Evolutionary conservation across 2,797 vertebrate genomes (phyloP), one percentile per base, ranked within the genome.

Genomic region (Myioborus melanocephalus): DNA sequence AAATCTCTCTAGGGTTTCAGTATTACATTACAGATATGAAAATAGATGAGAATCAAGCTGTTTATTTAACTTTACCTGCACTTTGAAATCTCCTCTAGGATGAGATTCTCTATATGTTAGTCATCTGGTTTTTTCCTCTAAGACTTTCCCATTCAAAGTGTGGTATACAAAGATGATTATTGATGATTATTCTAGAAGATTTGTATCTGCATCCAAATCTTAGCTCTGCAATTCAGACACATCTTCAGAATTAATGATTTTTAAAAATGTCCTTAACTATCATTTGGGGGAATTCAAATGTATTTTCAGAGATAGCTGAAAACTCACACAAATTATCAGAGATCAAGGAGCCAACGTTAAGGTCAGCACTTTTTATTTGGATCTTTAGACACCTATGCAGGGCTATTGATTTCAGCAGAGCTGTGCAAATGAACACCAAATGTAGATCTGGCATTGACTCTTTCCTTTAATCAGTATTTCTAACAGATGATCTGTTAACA

Each of bases 401-500:
- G 7, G 10, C 57, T 84, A 89, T 35, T 70, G 70, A 82, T 87
- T 89, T 85, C 65, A 86, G 22, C 3, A 47, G n/a, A 85, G 43
- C 26, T 80, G 46, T 78, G 61, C 18, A 86, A 85, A 93, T 66
- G 30, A 77, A 21, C 43, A 71, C 26, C 30, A 80, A 89, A 64
- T 52, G 39, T 59, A n/a, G 17, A 64, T 83, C 49, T 85, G 71
- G 41, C 66, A 94, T 53, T 68, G 49, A 61, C 9, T 87, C 69
- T 70, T 83, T 73, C 57, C 12, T 90, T 92, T 93, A 77, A 93
- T 94, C 71, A 66, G 41, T 77, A 37, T 69, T 93, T 90, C 32
- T 83, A 90, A 73, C 26, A 64, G 60, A 66, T 84, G 63, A 94
- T 88, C 78, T 92, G 66, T 81, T 95, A 94, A 66, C 52, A 71